These are phyloP conservation scores for Drosophila borealis DNA, from an alignment of 2,888 invertebrate species.

Conservation along the genomic window DNA sequence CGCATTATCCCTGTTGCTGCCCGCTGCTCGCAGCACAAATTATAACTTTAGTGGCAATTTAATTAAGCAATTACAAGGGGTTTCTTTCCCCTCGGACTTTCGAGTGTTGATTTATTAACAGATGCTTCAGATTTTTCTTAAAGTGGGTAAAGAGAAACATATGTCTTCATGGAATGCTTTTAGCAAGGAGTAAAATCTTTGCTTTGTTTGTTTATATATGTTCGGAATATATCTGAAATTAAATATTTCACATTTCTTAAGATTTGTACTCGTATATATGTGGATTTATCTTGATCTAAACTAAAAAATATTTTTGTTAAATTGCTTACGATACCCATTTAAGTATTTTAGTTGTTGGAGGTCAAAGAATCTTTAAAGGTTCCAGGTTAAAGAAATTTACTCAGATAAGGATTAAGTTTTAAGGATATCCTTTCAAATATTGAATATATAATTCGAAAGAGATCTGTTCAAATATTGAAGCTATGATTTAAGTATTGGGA, in stretches of 20 bases:
- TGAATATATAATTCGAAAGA: no score
- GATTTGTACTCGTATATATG: not conserved
- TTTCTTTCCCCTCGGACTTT: slow-evolving; percentile 4
- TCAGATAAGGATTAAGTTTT: no score
- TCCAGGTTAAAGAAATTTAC: no score
- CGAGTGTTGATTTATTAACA: slow-evolving; percentile 68
- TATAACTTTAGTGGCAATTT: slow-evolving; percentile 78
- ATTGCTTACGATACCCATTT: no score
- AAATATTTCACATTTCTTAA: not conserved
- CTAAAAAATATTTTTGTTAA: no score
- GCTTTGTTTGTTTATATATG: not conserved
- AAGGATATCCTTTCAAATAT: no score
- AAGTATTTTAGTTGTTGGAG: no score
- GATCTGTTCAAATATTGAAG: no score
- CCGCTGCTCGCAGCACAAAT: slow-evolving; percentile 46
- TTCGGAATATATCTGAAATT: no score
- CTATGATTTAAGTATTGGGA: no score
- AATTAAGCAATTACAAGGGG: slow-evolving; percentile 77
- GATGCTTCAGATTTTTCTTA: slow-evolving; percentile 14
- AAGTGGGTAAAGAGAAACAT: not conserved
- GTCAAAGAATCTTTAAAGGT: no score
- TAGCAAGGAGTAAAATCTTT: not conserved
- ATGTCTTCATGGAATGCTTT: not conserved
- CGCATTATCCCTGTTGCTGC: slow-evolving; percentile 10
- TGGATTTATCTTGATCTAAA: no score